Conservation (phyloP, 1,140 invertebrate species). For the Megalopta genalis region DNA sequence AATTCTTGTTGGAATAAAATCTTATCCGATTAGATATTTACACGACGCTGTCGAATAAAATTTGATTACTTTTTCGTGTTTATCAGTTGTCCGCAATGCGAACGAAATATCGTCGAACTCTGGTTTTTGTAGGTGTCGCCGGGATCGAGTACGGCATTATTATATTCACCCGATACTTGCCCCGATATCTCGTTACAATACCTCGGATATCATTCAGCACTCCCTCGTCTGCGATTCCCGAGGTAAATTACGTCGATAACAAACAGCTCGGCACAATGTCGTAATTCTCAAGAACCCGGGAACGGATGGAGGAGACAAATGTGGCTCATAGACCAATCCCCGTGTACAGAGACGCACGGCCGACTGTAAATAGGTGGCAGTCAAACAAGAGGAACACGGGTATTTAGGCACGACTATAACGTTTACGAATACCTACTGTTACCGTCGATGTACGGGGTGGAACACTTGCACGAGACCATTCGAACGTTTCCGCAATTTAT, state of each 20-base stretch:
- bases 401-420: slow-evolving; percentile 27
- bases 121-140: too few relatives aligned
- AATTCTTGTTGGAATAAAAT: too few relatives aligned
- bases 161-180: background rate
- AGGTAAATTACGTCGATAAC: background rate
- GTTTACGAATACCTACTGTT: background rate
- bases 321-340: background rate
- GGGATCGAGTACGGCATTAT: too few relatives aligned
- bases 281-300: slow-evolving; percentile 28
- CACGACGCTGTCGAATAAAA: too few relatives aligned
- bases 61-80: too few relatives aligned
- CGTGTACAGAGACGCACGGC: background rate
- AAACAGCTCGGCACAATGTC: slow-evolving; percentile 5
- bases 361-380: slow-evolving; percentile 14
- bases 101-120: too few relatives aligned
- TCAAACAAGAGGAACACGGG: slow-evolving; percentile 14
- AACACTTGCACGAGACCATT: background rate
- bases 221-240: background rate
- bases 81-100: too few relatives aligned
- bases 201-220: background rate
- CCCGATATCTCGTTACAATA: too few relatives aligned
- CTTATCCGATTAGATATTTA: too few relatives aligned
- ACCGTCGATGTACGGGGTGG: background rate
- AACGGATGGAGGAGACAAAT: slow-evolving; percentile 1
- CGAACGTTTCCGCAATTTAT: too few relatives aligned